Percentiles rank a stretch among this genome's conserved stretches.
Evolutionary conservation across 2,797 vertebrate genomes (phyloP).

Genomic region (Lates japonicus): DNA sequence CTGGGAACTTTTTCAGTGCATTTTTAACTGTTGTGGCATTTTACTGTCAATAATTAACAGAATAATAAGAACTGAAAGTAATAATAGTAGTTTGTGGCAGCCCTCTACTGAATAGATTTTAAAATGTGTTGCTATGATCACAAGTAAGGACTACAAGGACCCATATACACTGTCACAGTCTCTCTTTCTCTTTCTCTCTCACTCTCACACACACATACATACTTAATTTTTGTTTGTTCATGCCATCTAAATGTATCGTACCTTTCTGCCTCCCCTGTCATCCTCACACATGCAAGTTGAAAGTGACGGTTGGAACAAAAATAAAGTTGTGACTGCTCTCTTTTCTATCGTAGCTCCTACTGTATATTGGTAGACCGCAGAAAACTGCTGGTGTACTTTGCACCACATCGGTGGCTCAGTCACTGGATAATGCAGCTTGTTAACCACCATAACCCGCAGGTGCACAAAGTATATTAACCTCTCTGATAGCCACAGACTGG

Average conservation of each 20-base stretch:
- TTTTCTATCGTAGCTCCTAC: background rate
- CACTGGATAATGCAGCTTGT: constrained; percentile 19
- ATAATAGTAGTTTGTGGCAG: background rate
- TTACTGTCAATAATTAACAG: background rate
- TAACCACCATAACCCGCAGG: constrained; percentile 45
- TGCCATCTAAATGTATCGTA: background rate
- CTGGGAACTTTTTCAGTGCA: background rate
- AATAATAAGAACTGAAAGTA: background rate
- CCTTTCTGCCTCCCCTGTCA: background rate
- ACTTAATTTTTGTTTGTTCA: constrained; percentile 4
- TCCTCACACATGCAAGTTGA: background rate
- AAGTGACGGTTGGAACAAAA: constrained; percentile 18
- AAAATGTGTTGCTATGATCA: background rate
- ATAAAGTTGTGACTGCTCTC: background rate
- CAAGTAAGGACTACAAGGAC: background rate
- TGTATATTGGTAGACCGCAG: constrained; percentile 14
- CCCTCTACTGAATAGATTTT: background rate
- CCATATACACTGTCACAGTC: background rate
- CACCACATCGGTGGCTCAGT: constrained; percentile 8
- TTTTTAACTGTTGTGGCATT: background rate
- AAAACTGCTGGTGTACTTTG: constrained; percentile 15
- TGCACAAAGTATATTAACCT: background rate
- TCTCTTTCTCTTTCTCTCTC: background rate
- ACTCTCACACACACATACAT: background rate
- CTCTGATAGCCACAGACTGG: background rate